Evolutionary conservation across 2,797 vertebrate species (phyloP), one percentile per base, ranked within the genome.

Genomic region (Dermochelys coriacea): DNA sequence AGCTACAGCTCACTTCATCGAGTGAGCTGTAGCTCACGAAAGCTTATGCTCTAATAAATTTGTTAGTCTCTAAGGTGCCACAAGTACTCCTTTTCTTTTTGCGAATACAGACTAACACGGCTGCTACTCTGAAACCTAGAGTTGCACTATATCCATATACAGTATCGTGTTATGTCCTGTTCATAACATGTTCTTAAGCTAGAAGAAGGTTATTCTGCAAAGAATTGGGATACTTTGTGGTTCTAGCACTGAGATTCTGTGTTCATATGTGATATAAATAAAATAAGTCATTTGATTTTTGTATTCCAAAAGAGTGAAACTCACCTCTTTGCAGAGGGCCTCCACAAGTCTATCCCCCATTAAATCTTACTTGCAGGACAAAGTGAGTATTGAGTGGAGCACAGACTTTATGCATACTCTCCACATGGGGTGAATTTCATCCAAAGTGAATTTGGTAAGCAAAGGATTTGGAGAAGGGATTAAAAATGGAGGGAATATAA

Each of bases 401-500:
- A 23, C 64, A 91, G 83, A 3, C 27, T 54, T 90, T 88, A n/a
- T 90, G 55, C 55, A 64, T n/a, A 55, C 92, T 93, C 50, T 78
- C 14, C 41, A 77, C 47, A 8, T 18, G 25, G 27, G 29, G n/a
- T 86, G 75, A 50, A 94, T 86, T 83, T 86, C 12, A 45, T 54
- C 45, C 74, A 51, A 94, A 87, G 31, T 77, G 29, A 54, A 49
- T 91, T 93, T 87, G 61, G 10, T 81, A 90, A 71, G 51, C 71
- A 75, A n/a, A 64, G 29, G 27, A 34, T 87, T 61, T 77, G 64
- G 34, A 41, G 50, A 77, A 91, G 34, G 94, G 91, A 94, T 12
- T 5, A 96, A 89, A 93, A 94, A 87, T 87, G 82, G 47, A 87
- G 45, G 78, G 74, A 85, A 79, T 77, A 1, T 51, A 85, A 88